Evolutionary conservation across 2,797 vertebrate species (phyloP).

Genomic region (Lutjanus argentimaculatus): DNA sequence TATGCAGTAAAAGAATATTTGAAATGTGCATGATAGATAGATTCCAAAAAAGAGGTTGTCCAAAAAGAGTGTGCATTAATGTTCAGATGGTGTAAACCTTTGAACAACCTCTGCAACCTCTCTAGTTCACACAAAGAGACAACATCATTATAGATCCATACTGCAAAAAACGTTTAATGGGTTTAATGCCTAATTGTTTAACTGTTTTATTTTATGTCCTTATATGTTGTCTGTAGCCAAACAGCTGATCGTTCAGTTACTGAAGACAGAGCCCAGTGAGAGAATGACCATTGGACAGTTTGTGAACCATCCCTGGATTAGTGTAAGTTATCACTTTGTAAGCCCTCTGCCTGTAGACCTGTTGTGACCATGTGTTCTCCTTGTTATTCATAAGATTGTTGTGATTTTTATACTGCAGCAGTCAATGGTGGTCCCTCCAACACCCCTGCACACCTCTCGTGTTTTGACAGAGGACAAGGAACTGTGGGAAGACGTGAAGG

Average conservation of each 20-base stretch:
- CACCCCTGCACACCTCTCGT: slow-evolving; percentile 94
- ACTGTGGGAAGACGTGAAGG: slow-evolving; percentile 98
- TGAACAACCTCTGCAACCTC: neutral
- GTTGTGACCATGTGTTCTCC: neutral
- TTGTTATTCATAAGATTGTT: slow-evolving; percentile 24
- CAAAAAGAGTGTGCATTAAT: no score
- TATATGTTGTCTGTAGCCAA: slow-evolving; percentile 85
- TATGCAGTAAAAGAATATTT: no score
- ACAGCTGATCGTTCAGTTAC: slow-evolving; percentile 92
- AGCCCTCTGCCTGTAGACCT: neutral
- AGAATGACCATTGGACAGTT: slow-evolving; percentile 95
- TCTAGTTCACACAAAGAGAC: neutral
- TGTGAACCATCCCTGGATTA: slow-evolving; percentile 98
- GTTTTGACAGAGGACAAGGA: slow-evolving; percentile 96
- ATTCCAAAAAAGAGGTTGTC: no score
- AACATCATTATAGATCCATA: neutral
- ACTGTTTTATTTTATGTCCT: slow-evolving; percentile 8
- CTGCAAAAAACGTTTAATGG: neutral
- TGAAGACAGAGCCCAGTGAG: slow-evolving; percentile 97
- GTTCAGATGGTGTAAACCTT: no score
- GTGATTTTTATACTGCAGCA: slow-evolving; percentile 83
- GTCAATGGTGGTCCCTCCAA: slow-evolving; percentile 94
- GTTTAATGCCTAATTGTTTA: neutral
- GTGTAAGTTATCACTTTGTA: slow-evolving; percentile 84
- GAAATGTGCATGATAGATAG: no score